Evolutionary conservation across 2,888 invertebrate species (phyloP).

Genomic region (Schrankia costaestrigalis): DNA sequence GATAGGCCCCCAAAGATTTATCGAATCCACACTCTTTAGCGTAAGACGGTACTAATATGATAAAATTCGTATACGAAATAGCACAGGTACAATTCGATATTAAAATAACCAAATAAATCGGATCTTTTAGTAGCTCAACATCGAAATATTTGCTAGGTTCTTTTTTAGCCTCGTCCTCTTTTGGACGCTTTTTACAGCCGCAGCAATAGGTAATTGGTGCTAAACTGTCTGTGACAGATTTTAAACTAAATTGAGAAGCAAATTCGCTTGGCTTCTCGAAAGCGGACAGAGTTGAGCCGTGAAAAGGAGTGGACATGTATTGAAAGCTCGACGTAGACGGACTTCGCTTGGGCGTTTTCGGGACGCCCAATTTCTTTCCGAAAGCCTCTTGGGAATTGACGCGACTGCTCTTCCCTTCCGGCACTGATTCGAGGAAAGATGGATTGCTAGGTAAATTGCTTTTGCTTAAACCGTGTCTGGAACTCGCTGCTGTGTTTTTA

Average conservation of each 20-base stretch:
- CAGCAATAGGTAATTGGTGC: conserved; percentile 68
- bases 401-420: conserved; percentile 78
- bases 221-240: conserved; percentile 82
- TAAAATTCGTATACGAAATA: conserved; percentile 92
- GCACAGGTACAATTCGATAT: conserved; percentile 93
- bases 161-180: conserved; percentile 54
- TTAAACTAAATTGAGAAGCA: conserved; percentile 88
- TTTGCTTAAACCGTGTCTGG: conserved; percentile 75
- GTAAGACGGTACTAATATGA: conserved; percentile 89
- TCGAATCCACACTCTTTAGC: conserved; percentile 86
- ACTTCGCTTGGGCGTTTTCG: conserved; percentile 82
- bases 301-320: conserved; percentile 92
- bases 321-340: conserved; percentile 91
- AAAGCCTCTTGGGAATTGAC: conserved; percentile 64
- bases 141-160: conserved; percentile 87
- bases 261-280: conserved; percentile 89
- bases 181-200: conserved; percentile 54
- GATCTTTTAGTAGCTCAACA: conserved; percentile 86
- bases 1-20: conserved; percentile 85
- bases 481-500: conserved; percentile 57
- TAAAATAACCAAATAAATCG: conserved; percentile 89
- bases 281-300: conserved; percentile 89
- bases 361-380: conserved; percentile 58
- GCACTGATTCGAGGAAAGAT: conserved; percentile 84
- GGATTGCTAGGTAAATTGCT: conserved; percentile 84